Conservation (phyloP, 1,140 invertebrate species). For the Nomia melanderi region DNA sequence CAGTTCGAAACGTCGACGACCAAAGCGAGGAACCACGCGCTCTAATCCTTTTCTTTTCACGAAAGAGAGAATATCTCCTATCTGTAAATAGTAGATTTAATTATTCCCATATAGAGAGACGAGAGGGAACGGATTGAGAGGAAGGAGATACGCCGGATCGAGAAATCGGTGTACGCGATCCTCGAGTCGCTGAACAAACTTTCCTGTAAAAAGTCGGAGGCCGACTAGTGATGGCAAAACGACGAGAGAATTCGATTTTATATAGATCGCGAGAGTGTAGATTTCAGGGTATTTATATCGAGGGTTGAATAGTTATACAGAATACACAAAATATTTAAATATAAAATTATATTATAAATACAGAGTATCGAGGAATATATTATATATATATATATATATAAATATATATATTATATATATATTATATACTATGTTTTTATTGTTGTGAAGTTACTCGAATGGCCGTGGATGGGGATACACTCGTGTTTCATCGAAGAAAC, state of each 20-base stretch:
- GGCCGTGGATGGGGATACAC: slow-evolving; percentile 4
- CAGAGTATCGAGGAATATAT: slow-evolving; percentile 43
- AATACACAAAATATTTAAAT: slow-evolving; percentile 61
- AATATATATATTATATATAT: slow-evolving; percentile 9
- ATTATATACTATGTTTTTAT: slow-evolving; percentile 63
- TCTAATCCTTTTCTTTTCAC: neutral
- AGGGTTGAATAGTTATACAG: slow-evolving; percentile 66
- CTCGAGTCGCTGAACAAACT: neutral
- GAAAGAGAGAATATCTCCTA: slow-evolving; percentile 5
- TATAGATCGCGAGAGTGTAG: slow-evolving; percentile 54
- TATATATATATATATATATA: slow-evolving; percentile 36
- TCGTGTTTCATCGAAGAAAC: slow-evolving; percentile 39
- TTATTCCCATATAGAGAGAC: slow-evolving; percentile 23
- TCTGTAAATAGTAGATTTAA: slow-evolving; percentile 64
- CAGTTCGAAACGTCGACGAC: neutral
- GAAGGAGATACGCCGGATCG: neutral
- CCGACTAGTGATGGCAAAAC: neutral
- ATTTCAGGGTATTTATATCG: slow-evolving; percentile 71
- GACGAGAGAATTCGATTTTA: slow-evolving; percentile 42
- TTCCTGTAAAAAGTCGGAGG: neutral
- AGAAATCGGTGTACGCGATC: neutral
- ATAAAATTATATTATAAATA: slow-evolving; percentile 61
- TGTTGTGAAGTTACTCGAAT: slow-evolving; percentile 58
- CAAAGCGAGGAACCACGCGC: neutral
- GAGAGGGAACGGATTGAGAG: neutral